Evolutionary conservation across 2,113 vertebrate genomes (phyloP).

Genomic region (Macquaria australasica): DNA sequence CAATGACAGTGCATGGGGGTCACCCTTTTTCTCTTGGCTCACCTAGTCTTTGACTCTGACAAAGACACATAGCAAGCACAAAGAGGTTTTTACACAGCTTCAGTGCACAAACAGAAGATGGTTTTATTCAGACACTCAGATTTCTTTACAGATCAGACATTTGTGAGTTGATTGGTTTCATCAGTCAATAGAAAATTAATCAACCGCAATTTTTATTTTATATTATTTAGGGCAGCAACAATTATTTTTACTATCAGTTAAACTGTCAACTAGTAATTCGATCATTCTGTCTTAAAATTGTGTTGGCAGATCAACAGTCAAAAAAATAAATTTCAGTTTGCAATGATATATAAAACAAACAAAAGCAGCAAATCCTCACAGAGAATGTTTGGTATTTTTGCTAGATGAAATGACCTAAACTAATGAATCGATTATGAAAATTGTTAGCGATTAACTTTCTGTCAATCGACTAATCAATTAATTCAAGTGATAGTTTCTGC

Average conservation of each 20-base stretch:
- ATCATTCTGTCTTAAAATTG: not conserved
- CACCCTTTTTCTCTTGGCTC: conserved; percentile 10
- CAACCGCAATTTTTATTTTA: not conserved
- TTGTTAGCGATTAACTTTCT: not conserved
- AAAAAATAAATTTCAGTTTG: not conserved
- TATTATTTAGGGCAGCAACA: not conserved
- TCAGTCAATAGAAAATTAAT: not conserved
- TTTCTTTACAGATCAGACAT: not conserved
- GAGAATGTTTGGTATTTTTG: not conserved
- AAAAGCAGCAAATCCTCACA: not conserved
- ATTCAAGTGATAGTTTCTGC: not conserved
- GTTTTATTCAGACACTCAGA: not conserved
- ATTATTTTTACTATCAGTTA: not conserved
- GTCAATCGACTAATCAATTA: not conserved
- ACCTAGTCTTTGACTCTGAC: conserved; percentile 23
- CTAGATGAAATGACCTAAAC: not conserved
- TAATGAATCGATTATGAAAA: not conserved
- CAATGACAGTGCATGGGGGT: conserved; percentile 22
- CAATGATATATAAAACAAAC: not conserved
- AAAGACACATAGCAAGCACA: conserved; percentile 4
- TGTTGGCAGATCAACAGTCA: not conserved
- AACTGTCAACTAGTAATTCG: not conserved
- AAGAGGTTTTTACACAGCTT: not conserved
- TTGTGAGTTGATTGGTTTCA: not conserved
- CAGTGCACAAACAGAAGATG: not conserved